A percentile compares a stretch with the other conserved stretches of the same genome.
phyloP scores from a whole-genome alignment of 2,113 vertebrate genomes.

The Morone chrysops region DNA sequence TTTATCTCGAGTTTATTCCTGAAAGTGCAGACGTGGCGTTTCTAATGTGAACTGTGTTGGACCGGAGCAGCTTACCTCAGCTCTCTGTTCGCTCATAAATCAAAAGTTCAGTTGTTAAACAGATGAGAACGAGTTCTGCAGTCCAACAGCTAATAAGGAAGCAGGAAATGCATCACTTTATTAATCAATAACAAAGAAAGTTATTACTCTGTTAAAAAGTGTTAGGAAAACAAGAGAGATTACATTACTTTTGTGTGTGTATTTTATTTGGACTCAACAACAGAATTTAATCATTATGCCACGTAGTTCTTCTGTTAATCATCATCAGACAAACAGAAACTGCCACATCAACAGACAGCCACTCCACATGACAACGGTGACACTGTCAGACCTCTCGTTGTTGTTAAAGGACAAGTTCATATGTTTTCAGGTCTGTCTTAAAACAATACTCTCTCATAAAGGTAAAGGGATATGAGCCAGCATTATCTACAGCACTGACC shows the following conservation, averaged over 20 bases:
- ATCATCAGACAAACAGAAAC: too few species aligned
- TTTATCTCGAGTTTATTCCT: not conserved
- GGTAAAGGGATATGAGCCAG: too few species aligned
- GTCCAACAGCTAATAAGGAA: not conserved
- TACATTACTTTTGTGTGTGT: not conserved
- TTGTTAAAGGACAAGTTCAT: too few species aligned
- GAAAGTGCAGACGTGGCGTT: constrained; percentile 22
- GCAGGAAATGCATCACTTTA: not conserved
- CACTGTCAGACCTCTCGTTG: too few species aligned
- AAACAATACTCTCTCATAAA: too few species aligned
- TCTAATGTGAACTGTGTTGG: not conserved
- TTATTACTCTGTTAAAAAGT: not conserved
- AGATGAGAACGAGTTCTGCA: constrained; percentile 19
- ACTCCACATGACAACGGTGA: too few species aligned
- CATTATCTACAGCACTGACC: too few species aligned
- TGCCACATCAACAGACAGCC: too few species aligned
- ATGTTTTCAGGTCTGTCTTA: too few species aligned
- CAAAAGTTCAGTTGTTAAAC: constrained; percentile 33
- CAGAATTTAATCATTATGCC: not conserved
- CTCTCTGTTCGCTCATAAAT: constrained; percentile 12
- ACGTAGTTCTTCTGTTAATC: too few species aligned
- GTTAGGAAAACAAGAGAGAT: not conserved
- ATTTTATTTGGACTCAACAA: too few species aligned
- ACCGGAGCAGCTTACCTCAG: constrained; percentile 19
- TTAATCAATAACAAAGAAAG: not conserved